Evolutionary conservation across 2,888 invertebrate species (phyloP).

Genomic region (Orthosia gothica): DNA sequence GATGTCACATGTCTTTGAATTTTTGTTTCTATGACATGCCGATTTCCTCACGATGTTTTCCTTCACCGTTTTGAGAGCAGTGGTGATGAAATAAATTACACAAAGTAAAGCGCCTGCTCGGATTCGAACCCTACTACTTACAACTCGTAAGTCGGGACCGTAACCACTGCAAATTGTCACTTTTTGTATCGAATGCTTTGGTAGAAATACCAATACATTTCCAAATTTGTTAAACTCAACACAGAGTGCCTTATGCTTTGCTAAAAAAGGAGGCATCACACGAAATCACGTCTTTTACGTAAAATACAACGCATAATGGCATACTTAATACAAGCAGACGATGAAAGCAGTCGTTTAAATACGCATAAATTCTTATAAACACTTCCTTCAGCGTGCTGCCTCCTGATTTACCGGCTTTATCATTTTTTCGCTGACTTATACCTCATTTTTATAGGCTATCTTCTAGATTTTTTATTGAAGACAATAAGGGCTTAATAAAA

Average conservation of each 20-base stretch:
- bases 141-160: too few species aligned
- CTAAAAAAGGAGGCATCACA: slow-evolving; percentile 2
- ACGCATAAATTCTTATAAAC: slow-evolving; percentile 75
- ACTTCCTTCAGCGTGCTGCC: slow-evolving; percentile 60
- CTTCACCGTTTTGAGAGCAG: too few species aligned
- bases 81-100: too few species aligned
- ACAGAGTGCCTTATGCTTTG: neutral
- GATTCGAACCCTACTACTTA: too few species aligned
- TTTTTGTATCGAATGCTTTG: neutral
- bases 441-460: slow-evolving; percentile 83
- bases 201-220: neutral
- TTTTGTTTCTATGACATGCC: too few species aligned
- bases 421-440: slow-evolving; percentile 70
- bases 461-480: slow-evolving; percentile 86
- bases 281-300: slow-evolving; percentile 44
- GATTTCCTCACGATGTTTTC: too few species aligned
- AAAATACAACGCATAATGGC: slow-evolving; percentile 58
- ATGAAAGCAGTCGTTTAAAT: slow-evolving; percentile 65
- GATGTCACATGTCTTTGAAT: too few species aligned
- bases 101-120: too few species aligned
- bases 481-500: slow-evolving; percentile 88
- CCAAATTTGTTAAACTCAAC: neutral
- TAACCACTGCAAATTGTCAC: too few species aligned
- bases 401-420: slow-evolving; percentile 77
- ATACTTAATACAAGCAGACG: slow-evolving; percentile 60